A percentile compares a stretch with the other conserved stretches of the same genome.
These are phyloP conservation scores for Steinernema khuongi DNA, from an alignment of 1,140 invertebrate species.

Conservation along the genomic window DNA sequence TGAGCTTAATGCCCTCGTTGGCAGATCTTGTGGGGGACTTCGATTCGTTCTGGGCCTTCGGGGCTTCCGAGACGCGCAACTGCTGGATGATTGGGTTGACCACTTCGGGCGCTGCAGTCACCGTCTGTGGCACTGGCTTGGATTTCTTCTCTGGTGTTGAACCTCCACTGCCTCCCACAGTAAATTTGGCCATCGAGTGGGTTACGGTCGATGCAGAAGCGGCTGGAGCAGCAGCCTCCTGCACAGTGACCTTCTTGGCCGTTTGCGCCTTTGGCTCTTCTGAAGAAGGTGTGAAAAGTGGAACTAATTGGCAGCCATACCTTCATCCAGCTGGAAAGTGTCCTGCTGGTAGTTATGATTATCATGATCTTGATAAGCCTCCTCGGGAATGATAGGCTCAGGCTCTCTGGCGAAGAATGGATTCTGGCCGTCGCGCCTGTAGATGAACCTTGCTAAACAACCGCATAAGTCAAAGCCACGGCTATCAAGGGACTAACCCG, in stretches of 20 bases:
- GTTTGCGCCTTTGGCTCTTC: not conserved
- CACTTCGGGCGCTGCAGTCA: too few species aligned
- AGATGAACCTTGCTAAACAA: slow-evolving; percentile 28
- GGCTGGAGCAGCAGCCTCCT: slow-evolving; percentile 21
- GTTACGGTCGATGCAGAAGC: too few species aligned
- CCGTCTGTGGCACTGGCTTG: too few species aligned
- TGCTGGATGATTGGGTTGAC: not conserved
- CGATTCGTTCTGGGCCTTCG: slow-evolving; percentile 16
- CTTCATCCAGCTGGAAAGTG: slow-evolving; percentile 30
- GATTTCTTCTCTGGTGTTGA: too few species aligned
- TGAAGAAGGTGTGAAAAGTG: not conserved
- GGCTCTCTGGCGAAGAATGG: slow-evolving; percentile 19
- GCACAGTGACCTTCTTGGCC: not conserved
- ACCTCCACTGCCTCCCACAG: too few species aligned
- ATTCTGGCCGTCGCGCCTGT: slow-evolving; percentile 20
- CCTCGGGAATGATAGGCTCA: slow-evolving; percentile 20
- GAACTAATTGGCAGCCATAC: slow-evolving; percentile 10
- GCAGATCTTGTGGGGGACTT: slow-evolving; percentile 12
- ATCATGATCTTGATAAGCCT: slow-evolving; percentile 3
- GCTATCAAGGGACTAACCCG: slow-evolving; percentile 13
- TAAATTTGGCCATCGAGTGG: too few species aligned
- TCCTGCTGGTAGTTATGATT: slow-evolving; percentile 23
- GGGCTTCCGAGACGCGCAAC: slow-evolving; percentile 4
- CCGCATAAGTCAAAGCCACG: slow-evolving; percentile 15
- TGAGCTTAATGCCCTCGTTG: slow-evolving; percentile 9